Base-by-base conservation (phyloP, 1,140 invertebrate species). In the Sinonovacula constricta region DNA sequence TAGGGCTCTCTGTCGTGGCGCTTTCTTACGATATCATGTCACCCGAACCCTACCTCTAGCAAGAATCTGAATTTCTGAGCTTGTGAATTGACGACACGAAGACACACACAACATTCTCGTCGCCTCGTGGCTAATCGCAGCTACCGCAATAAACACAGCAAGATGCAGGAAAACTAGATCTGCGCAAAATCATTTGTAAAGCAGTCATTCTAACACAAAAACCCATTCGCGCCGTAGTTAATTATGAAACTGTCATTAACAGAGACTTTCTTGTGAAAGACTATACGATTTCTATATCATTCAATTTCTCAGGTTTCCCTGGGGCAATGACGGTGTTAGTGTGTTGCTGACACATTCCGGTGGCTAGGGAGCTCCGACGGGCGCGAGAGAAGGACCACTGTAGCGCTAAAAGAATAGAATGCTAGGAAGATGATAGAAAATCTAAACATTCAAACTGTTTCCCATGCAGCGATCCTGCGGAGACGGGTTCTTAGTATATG, bases 331-430 rank as follows among this genome's bases (percentile, higher is more conserved):
- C n/a, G 1, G 39, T 36, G 34, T 7, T 39, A 28, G 68, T 59
- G 54, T 70, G 68, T 53, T 34, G 22, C 59, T 70, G 68, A 70
- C 68, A 70, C 33, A 30, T 70, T 10, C 30, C 5, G 53, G 15
- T n/a, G 39, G 54, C 45, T 34, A 7, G 30, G 1, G 56, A 59
- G 36, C 68, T 22, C 22, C 49, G 26, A 30, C 59, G 33, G 53
- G 22, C 56, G 12, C 59, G 39, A 59, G 53, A 70, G 33, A 5
- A 14, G 2, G 68, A n/a, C 10, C 3, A 53, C 36, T 30, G 59
- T 56, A 36, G 68, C 14, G 68, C 28, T 26, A 22, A 30, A 22
- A 59, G 68, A 70, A 70, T 70, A 70, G 49, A 59, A 59, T 36
- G 15, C 68, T 24, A 24, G 30, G 33, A 22, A 4, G 45, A 56